Evolutionary conservation across 2,797 vertebrate species (phyloP).

Genomic region (Syndactyla subalaris): DNA sequence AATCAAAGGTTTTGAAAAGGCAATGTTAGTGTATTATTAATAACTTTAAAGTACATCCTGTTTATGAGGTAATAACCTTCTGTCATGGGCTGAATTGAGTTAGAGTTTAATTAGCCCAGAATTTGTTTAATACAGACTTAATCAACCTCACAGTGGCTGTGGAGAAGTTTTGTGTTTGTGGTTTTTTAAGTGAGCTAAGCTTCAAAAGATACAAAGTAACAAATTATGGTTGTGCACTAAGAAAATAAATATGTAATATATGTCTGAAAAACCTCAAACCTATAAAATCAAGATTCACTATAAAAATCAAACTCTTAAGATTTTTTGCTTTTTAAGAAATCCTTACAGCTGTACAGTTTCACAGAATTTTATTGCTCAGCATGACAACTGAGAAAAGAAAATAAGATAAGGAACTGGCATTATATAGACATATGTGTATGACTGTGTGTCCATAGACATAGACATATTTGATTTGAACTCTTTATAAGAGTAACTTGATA

Average conservation of each 20-base stretch:
- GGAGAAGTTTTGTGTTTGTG: not conserved
- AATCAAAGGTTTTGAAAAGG: constrained; percentile 66
- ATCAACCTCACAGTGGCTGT: constrained; percentile 11
- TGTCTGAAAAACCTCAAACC: not conserved
- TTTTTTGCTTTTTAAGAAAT: not conserved
- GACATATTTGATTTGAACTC: not conserved
- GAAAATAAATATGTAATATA: not conserved
- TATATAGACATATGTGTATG: not conserved
- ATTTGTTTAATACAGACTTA: constrained; percentile 60
- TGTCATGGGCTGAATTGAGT: constrained; percentile 49
- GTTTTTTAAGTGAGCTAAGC: not conserved
- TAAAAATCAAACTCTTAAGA: not conserved
- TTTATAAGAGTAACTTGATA: not conserved
- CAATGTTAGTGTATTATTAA: constrained; percentile 64
- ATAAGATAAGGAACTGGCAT: not conserved
- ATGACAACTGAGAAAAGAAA: not conserved
- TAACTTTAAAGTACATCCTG: constrained; percentile 69
- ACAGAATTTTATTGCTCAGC: not conserved
- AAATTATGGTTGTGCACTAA: not conserved
- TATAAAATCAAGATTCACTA: not conserved
- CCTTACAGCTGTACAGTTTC: not conserved
- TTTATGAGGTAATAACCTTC: constrained; percentile 68
- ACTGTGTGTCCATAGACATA: not conserved
- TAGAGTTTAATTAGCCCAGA: constrained; percentile 59
- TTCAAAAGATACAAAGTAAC: not conserved